A percentile compares a stretch with the other conserved stretches of the same genome.
These are phyloP conservation scores for Pseudopipra pipra DNA, from an alignment of 2,113 vertebrate genomes.

Conservation along the genomic window DNA sequence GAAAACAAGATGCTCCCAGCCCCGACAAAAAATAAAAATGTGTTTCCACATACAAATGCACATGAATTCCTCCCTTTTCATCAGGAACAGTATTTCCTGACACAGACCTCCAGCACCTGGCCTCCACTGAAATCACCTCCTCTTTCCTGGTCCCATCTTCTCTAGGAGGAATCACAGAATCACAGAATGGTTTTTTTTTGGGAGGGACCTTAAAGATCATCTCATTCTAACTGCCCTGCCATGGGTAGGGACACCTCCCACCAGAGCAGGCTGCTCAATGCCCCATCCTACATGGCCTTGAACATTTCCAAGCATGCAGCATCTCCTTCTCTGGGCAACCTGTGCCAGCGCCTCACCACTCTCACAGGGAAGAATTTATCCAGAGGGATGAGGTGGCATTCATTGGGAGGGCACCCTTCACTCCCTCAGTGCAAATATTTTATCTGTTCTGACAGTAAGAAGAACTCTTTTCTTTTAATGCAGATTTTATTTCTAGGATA, in stretches of 20 bases:
- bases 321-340: background rate
- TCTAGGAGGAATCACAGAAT: background rate
- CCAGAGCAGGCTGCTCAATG: accelerated
- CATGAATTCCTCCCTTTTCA: background rate
- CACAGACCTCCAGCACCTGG: background rate
- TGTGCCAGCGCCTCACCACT: background rate
- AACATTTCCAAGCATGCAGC: background rate
- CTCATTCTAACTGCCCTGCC: background rate
- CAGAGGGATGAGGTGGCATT: background rate
- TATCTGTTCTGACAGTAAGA: background rate
- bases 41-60: accelerated
- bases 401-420: background rate
- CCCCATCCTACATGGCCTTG: background rate
- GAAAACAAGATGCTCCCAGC: background rate
- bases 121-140: background rate
- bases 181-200: background rate
- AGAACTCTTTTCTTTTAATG: background rate
- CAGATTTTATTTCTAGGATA: background rate
- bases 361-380: background rate
- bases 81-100: background rate
- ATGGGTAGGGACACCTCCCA: background rate
- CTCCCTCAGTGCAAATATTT: background rate
- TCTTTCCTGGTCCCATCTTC: background rate
- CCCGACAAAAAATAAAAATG: background rate
- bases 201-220: background rate